Evolutionary conservation across 2,797 vertebrate species (phyloP).

Genomic region (Sebastes alutus): DNA sequence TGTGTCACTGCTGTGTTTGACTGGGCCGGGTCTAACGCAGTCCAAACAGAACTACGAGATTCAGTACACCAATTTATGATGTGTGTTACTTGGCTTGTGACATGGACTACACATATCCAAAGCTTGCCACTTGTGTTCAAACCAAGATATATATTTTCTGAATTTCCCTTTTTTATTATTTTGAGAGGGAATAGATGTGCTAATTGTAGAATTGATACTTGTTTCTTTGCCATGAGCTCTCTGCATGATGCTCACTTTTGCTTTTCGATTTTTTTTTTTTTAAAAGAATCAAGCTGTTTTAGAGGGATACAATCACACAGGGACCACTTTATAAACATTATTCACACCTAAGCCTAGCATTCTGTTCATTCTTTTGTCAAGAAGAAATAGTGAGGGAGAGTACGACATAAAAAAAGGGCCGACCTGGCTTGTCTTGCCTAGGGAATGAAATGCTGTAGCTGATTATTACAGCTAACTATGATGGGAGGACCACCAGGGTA

Average conservation of each 20-base stretch:
- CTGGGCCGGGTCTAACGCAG: slow-evolving; percentile 43
- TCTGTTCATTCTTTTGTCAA: slow-evolving; percentile 73
- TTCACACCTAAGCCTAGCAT: slow-evolving; percentile 67
- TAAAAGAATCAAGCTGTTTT: slow-evolving; percentile 33
- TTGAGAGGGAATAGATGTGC: slow-evolving; percentile 39
- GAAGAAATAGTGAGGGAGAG: slow-evolving; percentile 64
- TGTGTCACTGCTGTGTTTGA: slow-evolving; percentile 64
- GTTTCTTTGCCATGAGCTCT: slow-evolving; percentile 12
- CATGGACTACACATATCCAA: slow-evolving; percentile 52
- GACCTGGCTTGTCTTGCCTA: slow-evolving; percentile 80
- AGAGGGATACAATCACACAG: slow-evolving; percentile 32
- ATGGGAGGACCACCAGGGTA: slow-evolving; percentile 95
- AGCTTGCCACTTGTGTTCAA: slow-evolving; percentile 38
- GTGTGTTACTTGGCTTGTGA: slow-evolving; percentile 67
- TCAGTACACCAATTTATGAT: slow-evolving; percentile 58
- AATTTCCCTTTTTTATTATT: slow-evolving; percentile 23
- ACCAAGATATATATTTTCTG: slow-evolving; percentile 31
- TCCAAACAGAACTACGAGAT: slow-evolving; percentile 60
- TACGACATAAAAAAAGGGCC: slow-evolving; percentile 61
- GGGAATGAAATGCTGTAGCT: slow-evolving; percentile 85
- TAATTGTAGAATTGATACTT: slow-evolving; percentile 15
- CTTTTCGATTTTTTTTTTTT: background rate
- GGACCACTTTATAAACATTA: slow-evolving; percentile 55
- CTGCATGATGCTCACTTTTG: background rate
- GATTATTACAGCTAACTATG: slow-evolving; percentile 91